phyloP scores from a whole-genome alignment of 2,888 invertebrate species.

The Agrochola lychnidis region DNA sequence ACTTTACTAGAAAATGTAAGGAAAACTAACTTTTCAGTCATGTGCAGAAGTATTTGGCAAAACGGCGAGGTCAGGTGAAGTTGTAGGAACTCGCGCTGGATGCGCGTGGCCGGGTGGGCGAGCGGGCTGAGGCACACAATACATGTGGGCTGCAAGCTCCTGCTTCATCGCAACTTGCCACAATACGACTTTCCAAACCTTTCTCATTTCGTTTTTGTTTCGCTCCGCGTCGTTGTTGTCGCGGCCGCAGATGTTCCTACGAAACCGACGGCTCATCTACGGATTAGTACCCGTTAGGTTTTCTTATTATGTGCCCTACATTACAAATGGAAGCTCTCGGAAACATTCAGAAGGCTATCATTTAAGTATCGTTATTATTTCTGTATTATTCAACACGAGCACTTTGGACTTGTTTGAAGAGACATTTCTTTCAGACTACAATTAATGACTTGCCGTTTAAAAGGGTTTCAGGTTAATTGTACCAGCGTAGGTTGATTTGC shows the following conservation, averaged over 20 bases:
- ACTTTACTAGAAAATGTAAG: not conserved
- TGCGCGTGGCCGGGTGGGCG: slow-evolving; percentile 27
- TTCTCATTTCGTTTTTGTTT: slow-evolving; percentile 90
- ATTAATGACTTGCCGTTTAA: slow-evolving; percentile 27
- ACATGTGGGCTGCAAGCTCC: slow-evolving; percentile 67
- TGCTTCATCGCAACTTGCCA: slow-evolving; percentile 83
- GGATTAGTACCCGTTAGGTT: slow-evolving; percentile 88
- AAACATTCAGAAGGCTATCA: slow-evolving; percentile 71
- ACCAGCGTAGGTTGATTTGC: slow-evolving; percentile 31
- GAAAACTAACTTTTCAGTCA: slow-evolving; percentile 8
- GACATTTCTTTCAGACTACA: slow-evolving; percentile 23
- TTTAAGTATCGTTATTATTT: slow-evolving; percentile 59
- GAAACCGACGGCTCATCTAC: slow-evolving; percentile 86
- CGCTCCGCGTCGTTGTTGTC: slow-evolving; percentile 76
- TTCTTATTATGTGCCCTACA: slow-evolving; percentile 83
- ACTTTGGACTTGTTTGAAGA: slow-evolving; percentile 5
- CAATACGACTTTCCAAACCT: slow-evolving; percentile 87
- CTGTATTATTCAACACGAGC: slow-evolving; percentile 17
- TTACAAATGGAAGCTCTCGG: slow-evolving; percentile 76
- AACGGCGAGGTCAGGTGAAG: slow-evolving; percentile 46
- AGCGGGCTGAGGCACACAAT: slow-evolving; percentile 62
- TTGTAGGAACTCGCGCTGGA: slow-evolving; percentile 16
- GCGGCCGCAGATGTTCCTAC: slow-evolving; percentile 86
- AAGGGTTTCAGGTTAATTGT: slow-evolving; percentile 43
- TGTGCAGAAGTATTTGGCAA: slow-evolving; percentile 32